Conservation (phyloP, 2,113 vertebrate species). For the Felis chaus region DNA sequence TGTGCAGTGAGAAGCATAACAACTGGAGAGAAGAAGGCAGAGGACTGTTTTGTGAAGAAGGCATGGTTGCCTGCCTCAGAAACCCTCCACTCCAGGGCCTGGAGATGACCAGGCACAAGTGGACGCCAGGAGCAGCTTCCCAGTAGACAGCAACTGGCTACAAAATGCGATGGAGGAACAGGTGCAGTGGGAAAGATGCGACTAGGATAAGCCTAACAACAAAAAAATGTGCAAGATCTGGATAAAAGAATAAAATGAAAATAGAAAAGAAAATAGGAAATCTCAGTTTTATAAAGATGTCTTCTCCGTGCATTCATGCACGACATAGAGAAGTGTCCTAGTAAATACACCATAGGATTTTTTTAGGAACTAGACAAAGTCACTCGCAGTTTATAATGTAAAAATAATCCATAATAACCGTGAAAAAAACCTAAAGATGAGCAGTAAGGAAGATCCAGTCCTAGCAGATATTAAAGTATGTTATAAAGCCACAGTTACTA, state of each 20-base stretch:
- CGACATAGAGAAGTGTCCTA: background rate
- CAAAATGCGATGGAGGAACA: background rate
- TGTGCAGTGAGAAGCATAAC: background rate
- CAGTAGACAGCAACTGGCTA: background rate
- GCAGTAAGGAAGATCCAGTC: background rate
- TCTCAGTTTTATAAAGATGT: background rate
- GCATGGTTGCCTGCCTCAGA: background rate
- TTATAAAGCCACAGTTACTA: background rate
- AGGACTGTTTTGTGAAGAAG: background rate
- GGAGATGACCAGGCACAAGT: no score
- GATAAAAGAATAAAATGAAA: background rate
- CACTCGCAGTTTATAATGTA: background rate
- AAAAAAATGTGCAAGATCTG: background rate
- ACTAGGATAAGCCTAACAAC: background rate
- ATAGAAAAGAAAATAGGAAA: background rate
- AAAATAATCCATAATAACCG: background rate
- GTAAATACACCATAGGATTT: background rate
- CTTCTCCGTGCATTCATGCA: background rate
- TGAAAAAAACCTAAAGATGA: background rate
- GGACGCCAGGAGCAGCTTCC: background rate
- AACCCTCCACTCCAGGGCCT: background rate
- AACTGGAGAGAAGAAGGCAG: background rate
- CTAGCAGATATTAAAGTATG: background rate
- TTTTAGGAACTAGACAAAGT: background rate
- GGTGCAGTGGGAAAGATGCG: no score